Evolutionary conservation across 2,888 invertebrate genomes (phyloP).

Genomic region (Ormia ochracea): DNA sequence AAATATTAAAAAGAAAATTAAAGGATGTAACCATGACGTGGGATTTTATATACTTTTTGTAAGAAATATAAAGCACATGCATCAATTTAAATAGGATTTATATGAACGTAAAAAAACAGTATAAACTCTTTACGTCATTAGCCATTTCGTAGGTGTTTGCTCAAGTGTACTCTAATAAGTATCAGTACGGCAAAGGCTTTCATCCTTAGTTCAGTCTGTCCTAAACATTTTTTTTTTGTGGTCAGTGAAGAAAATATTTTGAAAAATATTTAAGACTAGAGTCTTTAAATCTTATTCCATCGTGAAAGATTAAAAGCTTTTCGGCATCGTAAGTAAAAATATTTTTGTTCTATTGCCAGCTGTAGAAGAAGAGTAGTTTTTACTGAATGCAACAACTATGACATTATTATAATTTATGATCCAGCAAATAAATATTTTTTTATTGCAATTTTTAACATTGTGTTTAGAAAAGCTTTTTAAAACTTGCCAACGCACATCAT

Average conservation of each 20-base stretch:
- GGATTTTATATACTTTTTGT: not conserved
- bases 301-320: conserved; percentile 47
- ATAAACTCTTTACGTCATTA: too few species aligned
- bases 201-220: too few species aligned
- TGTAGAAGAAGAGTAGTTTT: not conserved
- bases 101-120: conserved; percentile 10
- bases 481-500: not conserved
- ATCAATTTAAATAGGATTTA: conserved; percentile 38
- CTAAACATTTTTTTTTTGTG: not conserved
- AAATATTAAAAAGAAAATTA: not conserved
- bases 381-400: conserved; percentile 14
- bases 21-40: not conserved
- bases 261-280: not conserved
- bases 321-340: conserved; percentile 32
- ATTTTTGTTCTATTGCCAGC: conserved; percentile 25
- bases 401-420: conserved; percentile 19
- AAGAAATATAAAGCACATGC: conserved; percentile 2
- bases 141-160: too few species aligned
- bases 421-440: not conserved
- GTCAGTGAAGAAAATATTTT: too few species aligned
- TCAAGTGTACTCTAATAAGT: too few species aligned
- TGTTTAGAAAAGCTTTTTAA: not conserved
- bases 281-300: not conserved
- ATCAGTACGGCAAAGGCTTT: too few species aligned
- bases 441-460: not conserved